Evolutionary conservation across 2,797 vertebrate genomes (phyloP).

Genomic region (Tragopan temminckii): DNA sequence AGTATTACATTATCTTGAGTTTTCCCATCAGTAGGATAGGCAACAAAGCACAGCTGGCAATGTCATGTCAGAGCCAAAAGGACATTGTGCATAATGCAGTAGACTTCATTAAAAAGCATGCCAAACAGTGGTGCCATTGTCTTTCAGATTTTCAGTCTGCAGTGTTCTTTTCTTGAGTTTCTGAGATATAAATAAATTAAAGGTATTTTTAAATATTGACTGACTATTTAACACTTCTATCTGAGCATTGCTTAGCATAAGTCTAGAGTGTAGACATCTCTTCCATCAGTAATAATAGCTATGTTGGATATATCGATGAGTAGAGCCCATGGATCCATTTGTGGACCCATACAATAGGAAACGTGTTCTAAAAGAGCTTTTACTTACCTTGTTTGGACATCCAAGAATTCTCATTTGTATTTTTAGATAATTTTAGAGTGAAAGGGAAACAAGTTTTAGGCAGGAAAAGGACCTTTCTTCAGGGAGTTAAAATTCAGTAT

Average conservation of each 20-base stretch:
- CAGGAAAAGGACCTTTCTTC: neutral
- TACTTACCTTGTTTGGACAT: neutral
- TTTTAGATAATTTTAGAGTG: neutral
- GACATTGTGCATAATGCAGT: conserved; percentile 50
- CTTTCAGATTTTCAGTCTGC: neutral
- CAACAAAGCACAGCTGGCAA: conserved; percentile 42
- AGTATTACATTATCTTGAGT: conserved; percentile 6
- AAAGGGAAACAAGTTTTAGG: neutral
- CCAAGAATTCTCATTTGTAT: neutral
- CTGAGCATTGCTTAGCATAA: neutral
- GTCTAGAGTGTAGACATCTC: neutral
- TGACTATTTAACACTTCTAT: neutral
- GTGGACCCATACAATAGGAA: neutral
- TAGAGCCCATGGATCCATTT: neutral
- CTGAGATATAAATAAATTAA: neutral
- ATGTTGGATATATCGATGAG: neutral
- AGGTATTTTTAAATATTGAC: neutral
- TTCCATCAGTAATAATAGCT: neutral
- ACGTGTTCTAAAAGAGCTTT: neutral
- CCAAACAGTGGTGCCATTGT: conserved; percentile 33
- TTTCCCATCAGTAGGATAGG: neutral
- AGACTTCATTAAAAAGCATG: conserved; percentile 17
- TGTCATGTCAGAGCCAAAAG: conserved; percentile 38
- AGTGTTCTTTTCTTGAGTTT: neutral
- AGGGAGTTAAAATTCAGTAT: neutral